Evolutionary conservation across 2,113 vertebrate genomes (phyloP), one percentile per base, ranked within the genome.

Genomic region (Butorides virescens): DNA sequence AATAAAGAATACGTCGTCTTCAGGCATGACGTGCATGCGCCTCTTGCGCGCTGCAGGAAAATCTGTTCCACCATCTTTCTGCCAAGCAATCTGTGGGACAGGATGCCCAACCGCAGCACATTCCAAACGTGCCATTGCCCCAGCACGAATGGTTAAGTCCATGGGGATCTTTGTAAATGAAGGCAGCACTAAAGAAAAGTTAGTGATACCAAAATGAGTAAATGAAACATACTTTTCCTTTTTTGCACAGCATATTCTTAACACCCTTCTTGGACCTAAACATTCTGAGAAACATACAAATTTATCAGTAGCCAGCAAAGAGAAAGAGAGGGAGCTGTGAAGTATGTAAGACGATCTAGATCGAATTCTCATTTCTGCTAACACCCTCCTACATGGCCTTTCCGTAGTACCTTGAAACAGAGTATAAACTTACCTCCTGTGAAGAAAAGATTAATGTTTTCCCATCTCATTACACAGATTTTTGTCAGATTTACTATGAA

Each of bases 21-120:
- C 99, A 0, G 99, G 99, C 99, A 99, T 99, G 25, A 99, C 99
- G 2, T 99, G 99, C 99, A 99, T 99, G 20, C 99, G 98, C 7
- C 99, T 98, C 93, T 99, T 99, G 7, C 99, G 98, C 0, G 99
- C 99, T 0, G 99, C 99, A 1, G 99, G 99, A 90, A 99, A 99
- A 95, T 99, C 99, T 0, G 98, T 99, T 83, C 99, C 99, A 11
- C 99, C 99, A 7, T 99, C 99, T 73, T 99, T 99, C 89, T 99
- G 99, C 99, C 99, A 99, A 76, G 99, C 99, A 23, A 99, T 99
- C 98, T 99, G 99, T 3, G 99, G 99, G 21, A 98, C 97, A 0
- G 99, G 99, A 86, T 99, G 99, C 1, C 99, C 99, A 25, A 98
- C 95, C 0, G 99, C 99, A 2, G 99, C 99, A 8, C 99, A 99